Evolutionary conservation across 2,113 vertebrate species (phyloP).

Genomic region (Salminus brasiliensis): DNA sequence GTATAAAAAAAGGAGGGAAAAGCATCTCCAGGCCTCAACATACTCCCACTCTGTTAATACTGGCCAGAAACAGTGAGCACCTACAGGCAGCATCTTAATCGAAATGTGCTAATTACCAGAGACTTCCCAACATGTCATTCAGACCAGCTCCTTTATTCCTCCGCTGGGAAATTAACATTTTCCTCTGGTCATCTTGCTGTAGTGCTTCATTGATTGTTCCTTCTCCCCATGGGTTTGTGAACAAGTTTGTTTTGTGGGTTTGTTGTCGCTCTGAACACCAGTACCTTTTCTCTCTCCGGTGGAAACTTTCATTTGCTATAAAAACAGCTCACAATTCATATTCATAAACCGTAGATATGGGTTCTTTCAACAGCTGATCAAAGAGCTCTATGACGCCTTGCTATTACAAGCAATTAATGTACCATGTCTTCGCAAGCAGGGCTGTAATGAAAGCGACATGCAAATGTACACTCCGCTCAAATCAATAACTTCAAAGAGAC

Average conservation of each 20-base stretch:
- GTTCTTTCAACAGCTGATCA: not conserved
- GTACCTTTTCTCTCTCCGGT: not conserved
- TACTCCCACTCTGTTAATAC: too few relatives aligned
- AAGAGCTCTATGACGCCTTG: not conserved
- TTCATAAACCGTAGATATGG: not conserved
- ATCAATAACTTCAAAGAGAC: not conserved
- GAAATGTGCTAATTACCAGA: not conserved
- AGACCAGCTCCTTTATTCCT: not conserved
- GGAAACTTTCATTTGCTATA: not conserved
- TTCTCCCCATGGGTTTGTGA: not conserved
- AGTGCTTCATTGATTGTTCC: not conserved
- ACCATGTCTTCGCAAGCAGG: not conserved
- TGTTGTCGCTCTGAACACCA: not conserved
- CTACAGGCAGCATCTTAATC: not conserved
- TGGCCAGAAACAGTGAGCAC: too few relatives aligned
- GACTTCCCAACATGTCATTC: not conserved
- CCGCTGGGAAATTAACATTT: not conserved
- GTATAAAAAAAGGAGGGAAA: too few relatives aligned
- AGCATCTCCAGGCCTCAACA: too few relatives aligned
- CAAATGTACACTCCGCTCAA: not conserved
- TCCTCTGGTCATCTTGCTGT: not conserved
- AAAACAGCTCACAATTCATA: not conserved
- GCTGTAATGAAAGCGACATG: not conserved
- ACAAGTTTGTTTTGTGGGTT: not conserved
- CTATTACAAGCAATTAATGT: not conserved